Evolutionary conservation across 2,888 invertebrate species (phyloP), one percentile per base, ranked within the genome.

Genomic region (Trachelus tabidus): DNA sequence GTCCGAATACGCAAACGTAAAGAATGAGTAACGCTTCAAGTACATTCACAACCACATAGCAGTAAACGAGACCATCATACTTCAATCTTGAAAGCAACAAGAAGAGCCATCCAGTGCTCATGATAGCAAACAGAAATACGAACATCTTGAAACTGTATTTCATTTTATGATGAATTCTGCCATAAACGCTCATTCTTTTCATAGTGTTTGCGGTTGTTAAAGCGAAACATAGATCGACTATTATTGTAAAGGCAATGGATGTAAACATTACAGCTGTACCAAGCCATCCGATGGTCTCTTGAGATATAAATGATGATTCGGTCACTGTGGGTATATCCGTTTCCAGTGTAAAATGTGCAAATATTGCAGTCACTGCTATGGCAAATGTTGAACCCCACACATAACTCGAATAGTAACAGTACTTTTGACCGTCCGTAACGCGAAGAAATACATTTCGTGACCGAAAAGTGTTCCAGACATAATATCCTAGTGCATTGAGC

Each of bases 401-500:
- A 85, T 96, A 97, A 69, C 93, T 93, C 0, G 97, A 97, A 89
- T 97, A 97, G 88, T 97, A 97, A 88, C 97, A 97, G 89, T 97
- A 97, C 92, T 97, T 97, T 80, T 95, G 94, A 0, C 96, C 96
- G 91, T 97, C 97, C 0, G 97, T 97, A 78, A 97, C 96, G 78
- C 97, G 93, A 6, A 97, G 92, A 87, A 97, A 97, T 4, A 97
- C 96, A 90, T 97, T 97, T 74, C 96, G 93, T 9, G 97, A 97
- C 86, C 96, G 95, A 89, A 97, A 97, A 1, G 96, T 97, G 90
- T 95, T 96, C 97, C 97, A 97, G 81, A 97, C 95, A 89, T 97
- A 97, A 89, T 96, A 97, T 75, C 97, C 97, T 81, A 96, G 94
- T 88, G 96, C 96, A 85, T 96, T 97, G 4, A 97, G 92, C 97